Evolutionary conservation across 2,113 vertebrate genomes (phyloP).

Genomic region (Corapipo altera): DNA sequence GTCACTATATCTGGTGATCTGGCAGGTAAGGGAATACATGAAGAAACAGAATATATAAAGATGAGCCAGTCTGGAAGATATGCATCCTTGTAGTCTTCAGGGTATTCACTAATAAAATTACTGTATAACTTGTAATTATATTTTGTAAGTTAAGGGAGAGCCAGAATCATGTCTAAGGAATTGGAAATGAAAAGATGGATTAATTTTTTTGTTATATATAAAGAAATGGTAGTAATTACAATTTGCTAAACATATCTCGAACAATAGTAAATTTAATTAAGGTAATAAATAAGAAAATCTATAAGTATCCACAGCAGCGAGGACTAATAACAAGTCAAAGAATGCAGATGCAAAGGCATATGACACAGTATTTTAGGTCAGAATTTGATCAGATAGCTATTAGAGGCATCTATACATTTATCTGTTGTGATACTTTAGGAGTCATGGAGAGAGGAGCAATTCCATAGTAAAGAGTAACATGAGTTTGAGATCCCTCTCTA

Average conservation of each 20-base stretch:
- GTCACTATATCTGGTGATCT: slow-evolving; percentile 27
- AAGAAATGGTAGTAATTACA: slow-evolving; percentile 26
- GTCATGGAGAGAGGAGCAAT: not conserved
- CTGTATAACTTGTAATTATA: slow-evolving; percentile 47
- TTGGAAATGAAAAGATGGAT: slow-evolving; percentile 10
- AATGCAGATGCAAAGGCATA: not conserved
- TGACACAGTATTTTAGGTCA: not conserved
- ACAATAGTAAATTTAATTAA: not conserved
- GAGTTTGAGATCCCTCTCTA: not conserved
- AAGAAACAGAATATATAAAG: slow-evolving; percentile 24
- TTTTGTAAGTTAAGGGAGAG: slow-evolving; percentile 36
- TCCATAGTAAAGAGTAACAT: not conserved
- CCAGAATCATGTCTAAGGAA: not conserved
- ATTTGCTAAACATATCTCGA: not conserved
- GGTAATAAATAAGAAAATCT: not conserved
- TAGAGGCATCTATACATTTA: not conserved
- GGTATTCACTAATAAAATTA: slow-evolving; percentile 55
- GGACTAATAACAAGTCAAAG: not conserved
- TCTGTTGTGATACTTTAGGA: not conserved
- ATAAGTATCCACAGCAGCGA: not conserved
- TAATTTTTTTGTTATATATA: not conserved
- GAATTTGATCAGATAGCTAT: not conserved
- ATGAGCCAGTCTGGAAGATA: slow-evolving; percentile 27
- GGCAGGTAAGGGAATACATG: slow-evolving; percentile 35
- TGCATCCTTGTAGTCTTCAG: not conserved